These are phyloP conservation scores for Lucifuga dentata DNA, from an alignment of 2,113 vertebrate genomes.

Conservation along the genomic window DNA sequence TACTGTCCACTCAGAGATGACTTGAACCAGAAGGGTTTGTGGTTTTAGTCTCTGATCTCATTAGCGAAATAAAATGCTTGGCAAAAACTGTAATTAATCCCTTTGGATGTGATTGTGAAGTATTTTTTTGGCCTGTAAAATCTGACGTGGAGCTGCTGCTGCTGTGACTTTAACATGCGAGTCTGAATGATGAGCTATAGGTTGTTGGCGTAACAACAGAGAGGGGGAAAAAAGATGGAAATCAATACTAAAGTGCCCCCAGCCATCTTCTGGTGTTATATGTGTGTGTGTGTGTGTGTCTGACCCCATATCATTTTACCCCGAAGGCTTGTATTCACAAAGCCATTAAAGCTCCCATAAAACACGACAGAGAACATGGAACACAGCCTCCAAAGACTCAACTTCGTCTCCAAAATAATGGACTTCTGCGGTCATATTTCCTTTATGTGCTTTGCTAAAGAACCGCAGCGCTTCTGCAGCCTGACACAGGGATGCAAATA, in stretches of 20 bases:
- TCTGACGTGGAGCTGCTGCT: too few relatives aligned
- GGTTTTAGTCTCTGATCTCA: constrained; percentile 5
- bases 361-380: constrained; percentile 4
- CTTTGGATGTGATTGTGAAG: neutral
- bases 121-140: too few relatives aligned
- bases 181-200: constrained; percentile 6
- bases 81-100: neutral
- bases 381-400: neutral
- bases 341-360: constrained; percentile 18
- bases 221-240: constrained; percentile 43
- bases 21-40: neutral
- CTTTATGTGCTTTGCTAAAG: neutral
- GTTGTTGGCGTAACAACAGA: constrained; percentile 25
- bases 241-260: constrained; percentile 45
- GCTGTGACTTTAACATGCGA: too few relatives aligned
- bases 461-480: constrained; percentile 1
- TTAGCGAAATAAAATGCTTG: constrained; percentile 56
- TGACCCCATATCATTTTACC: constrained; percentile 54
- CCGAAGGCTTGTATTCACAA: constrained; percentile 29
- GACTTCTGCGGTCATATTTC: neutral
- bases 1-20: constrained; percentile 44
- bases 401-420: constrained; percentile 9
- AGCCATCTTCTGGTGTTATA: constrained; percentile 41
- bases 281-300: neutral
- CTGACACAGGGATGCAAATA: constrained; percentile 11